phyloP scores from a whole-genome alignment of 2,888 invertebrate genomes.

The Troilus luridus region DNA sequence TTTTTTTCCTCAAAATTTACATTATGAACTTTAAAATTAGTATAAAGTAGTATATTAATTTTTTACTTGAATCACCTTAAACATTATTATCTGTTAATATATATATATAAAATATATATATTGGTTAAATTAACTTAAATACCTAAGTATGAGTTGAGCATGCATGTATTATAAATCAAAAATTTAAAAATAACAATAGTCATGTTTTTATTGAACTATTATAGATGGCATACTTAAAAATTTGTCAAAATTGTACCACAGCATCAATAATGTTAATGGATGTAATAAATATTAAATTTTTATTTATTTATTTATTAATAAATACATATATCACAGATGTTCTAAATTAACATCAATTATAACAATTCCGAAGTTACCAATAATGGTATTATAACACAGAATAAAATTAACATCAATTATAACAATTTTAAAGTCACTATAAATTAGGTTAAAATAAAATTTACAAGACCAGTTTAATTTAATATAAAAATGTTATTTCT shows the following conservation, averaged over 20 bases:
- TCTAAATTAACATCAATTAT: neutral
- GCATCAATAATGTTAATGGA: neutral
- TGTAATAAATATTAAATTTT: neutral
- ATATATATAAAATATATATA: too few species aligned
- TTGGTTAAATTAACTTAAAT: too few species aligned
- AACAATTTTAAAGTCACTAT: neutral
- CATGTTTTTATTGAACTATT: neutral
- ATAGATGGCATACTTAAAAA: neutral
- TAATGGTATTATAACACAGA: neutral
- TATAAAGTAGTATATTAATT: too few species aligned
- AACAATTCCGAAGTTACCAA: neutral
- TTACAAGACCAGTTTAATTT: neutral
- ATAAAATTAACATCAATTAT: neutral
- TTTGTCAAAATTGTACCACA: neutral
- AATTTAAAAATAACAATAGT: too few species aligned
- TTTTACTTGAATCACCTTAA: too few species aligned
- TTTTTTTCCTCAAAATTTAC: too few species aligned
- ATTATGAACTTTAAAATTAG: too few species aligned
- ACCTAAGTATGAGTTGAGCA: too few species aligned
- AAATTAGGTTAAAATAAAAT: neutral
- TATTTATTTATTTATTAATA: neutral
- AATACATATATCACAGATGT: neutral
- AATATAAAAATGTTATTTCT: neutral
- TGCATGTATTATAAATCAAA: too few species aligned
- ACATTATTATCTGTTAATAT: too few species aligned